Evolutionary conservation across 2,113 vertebrate species (phyloP).

Genomic region (Lonchura striata): DNA sequence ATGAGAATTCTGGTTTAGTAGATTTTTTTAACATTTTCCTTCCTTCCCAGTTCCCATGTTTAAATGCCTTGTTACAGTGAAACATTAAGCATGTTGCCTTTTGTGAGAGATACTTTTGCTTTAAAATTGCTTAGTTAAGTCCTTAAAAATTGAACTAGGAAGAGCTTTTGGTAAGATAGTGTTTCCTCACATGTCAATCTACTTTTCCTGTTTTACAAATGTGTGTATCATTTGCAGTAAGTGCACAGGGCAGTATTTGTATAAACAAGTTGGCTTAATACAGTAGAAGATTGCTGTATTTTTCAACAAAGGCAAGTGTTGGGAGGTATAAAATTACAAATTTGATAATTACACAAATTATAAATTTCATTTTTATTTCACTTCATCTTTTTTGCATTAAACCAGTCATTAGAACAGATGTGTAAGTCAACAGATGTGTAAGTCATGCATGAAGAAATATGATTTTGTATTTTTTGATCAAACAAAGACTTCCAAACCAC

Average conservation of each 20-base stretch:
- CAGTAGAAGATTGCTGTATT: neutral
- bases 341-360: neutral
- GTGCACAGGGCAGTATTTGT: neutral
- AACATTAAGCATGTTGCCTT: neutral
- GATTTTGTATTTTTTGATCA: slow-evolving; percentile 35
- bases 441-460: slow-evolving; percentile 29
- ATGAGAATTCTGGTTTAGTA: neutral
- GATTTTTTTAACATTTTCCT: neutral
- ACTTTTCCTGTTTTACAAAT: neutral
- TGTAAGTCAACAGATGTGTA: slow-evolving; percentile 20
- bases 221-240: neutral
- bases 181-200: neutral
- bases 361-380: slow-evolving; percentile 26
- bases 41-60: neutral
- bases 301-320: slow-evolving; percentile 20
- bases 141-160: neutral
- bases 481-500: neutral
- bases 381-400: slow-evolving; percentile 35
- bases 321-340: neutral
- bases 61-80: neutral
- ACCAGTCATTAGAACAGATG: neutral
- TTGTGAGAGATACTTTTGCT: neutral
- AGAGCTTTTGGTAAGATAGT: neutral
- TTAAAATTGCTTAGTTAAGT: neutral
- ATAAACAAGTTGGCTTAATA: neutral